A percentile compares a stretch with the other conserved stretches of the same genome.
phyloP scores from a whole-genome alignment of 1,140 invertebrate species.

The Halictus rubicundus region DNA sequence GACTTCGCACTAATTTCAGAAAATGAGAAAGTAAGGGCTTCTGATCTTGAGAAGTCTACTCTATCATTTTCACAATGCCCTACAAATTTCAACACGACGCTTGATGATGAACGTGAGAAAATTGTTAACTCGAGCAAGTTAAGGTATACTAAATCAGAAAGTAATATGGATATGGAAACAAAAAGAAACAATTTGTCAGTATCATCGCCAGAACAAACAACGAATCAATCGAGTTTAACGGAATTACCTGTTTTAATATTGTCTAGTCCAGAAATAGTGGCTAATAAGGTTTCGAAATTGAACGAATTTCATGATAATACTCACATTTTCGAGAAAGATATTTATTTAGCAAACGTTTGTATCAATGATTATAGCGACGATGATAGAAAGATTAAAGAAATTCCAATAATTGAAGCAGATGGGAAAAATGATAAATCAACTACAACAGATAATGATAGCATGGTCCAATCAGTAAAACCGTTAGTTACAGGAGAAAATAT shows the following conservation, averaged over 20 bases:
- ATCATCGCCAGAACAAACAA: background rate
- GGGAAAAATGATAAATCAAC: background rate
- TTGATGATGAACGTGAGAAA: background rate
- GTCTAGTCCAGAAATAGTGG: slow-evolving; percentile 51
- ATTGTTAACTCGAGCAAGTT: background rate
- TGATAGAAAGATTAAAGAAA: background rate
- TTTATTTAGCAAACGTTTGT: slow-evolving; percentile 45
- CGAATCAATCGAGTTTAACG: background rate
- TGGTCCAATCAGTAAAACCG: background rate
- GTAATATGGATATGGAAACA: slow-evolving; percentile 5
- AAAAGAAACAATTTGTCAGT: slow-evolving; percentile 6
- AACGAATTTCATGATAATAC: background rate
- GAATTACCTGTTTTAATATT: slow-evolving; percentile 39
- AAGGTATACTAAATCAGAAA: slow-evolving; percentile 24
- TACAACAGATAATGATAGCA: background rate
- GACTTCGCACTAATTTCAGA: background rate
- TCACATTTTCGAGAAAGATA: slow-evolving; percentile 33
- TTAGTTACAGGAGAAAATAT: background rate
- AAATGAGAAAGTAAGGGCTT: background rate
- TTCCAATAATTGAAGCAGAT: background rate
- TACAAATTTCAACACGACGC: too few species aligned
- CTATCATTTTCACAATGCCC: background rate
- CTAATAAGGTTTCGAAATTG: background rate
- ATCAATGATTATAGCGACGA: slow-evolving; percentile 24
- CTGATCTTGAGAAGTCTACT: background rate